A percentile compares a stretch with the other conserved stretches of the same genome.
Evolutionary conservation across 2,888 invertebrate species (phyloP).

Genomic region (Chloroclysta siterata): DNA sequence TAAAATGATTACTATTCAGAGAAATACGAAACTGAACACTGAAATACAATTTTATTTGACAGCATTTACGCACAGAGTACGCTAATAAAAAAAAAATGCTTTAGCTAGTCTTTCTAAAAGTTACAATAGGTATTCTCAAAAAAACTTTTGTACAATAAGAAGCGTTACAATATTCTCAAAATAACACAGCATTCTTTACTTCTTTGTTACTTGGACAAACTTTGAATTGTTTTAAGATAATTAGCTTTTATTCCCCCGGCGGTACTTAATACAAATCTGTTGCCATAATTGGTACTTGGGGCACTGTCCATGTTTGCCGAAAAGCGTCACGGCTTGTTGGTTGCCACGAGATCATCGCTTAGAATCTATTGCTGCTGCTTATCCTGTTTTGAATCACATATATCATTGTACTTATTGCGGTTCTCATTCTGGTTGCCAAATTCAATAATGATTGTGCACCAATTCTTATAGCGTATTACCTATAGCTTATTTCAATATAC

Average conservation of each 20-base stretch:
- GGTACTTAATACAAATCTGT: slow-evolving; percentile 37
- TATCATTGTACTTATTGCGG: slow-evolving; percentile 7
- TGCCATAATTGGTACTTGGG: slow-evolving; percentile 14
- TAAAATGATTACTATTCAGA: not conserved
- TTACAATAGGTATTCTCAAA: too few species aligned
- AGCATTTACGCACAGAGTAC: too few species aligned
- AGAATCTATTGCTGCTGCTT: slow-evolving; percentile 9
- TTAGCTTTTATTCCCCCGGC: not conserved
- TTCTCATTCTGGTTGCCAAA: not conserved
- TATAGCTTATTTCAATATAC: too few species aligned
- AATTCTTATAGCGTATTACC: too few species aligned
- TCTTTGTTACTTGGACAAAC: too few species aligned
- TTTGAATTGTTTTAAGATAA: not conserved
- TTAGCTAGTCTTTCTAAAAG: too few species aligned
- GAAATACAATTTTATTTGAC: not conserved
- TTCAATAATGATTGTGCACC: too few species aligned
- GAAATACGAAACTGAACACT: not conserved
- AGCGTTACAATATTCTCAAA: too few species aligned
- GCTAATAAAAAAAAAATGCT: too few species aligned
- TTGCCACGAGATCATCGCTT: slow-evolving; percentile 13
- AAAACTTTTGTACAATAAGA: too few species aligned
- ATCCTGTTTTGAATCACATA: slow-evolving; percentile 1
- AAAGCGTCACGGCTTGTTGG: slow-evolving; percentile 48
- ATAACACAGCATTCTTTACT: too few species aligned
- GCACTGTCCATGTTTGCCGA: slow-evolving; percentile 44